phyloP scores from a whole-genome alignment of 2,888 invertebrate genomes.

The Stenchaetothrips biformis region DNA sequence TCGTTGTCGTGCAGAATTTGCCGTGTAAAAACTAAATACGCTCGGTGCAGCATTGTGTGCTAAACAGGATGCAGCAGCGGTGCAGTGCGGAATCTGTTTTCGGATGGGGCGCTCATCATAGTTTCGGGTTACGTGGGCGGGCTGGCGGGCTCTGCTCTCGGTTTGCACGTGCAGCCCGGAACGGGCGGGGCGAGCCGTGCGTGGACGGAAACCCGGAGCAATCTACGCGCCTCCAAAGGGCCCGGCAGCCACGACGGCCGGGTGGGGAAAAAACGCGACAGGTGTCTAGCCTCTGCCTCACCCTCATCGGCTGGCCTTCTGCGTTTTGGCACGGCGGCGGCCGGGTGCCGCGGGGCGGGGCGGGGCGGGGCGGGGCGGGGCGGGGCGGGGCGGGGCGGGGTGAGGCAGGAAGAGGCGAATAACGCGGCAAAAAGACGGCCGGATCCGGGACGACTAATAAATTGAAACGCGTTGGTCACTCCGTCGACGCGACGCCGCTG shows the following conservation, averaged over 20 bases:
- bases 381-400: too few species aligned
- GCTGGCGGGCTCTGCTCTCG: neutral
- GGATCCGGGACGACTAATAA: neutral
- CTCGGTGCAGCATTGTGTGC: slow-evolving; percentile 1
- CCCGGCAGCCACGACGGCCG: neutral
- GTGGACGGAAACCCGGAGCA: too few species aligned
- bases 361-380: too few species aligned
- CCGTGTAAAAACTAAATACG: neutral
- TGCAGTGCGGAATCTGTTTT: neutral
- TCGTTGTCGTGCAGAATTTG: neutral
- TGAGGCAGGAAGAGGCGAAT: neutral
- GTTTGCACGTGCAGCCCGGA: slow-evolving; percentile 6
- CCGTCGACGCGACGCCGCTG: neutral
- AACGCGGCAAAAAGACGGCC: neutral
- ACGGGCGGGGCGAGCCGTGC: too few species aligned
- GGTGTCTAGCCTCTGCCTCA: too few species aligned
- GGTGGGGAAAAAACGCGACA: neutral
- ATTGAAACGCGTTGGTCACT: neutral
- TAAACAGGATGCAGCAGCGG: slow-evolving; percentile 6
- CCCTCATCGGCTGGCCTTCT: too few species aligned
- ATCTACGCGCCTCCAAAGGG: neutral
- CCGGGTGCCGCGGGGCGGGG: too few species aligned
- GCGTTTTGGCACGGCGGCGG: too few species aligned
- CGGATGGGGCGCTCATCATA: neutral
- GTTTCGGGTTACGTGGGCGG: slow-evolving; percentile 2